A percentile compares a stretch with the other conserved stretches of the same genome.
Evolutionary conservation across 30 jellyfish, hydroid and myxozoan genomes (phyloP).

Genomic region (Pelagia noctiluca): DNA sequence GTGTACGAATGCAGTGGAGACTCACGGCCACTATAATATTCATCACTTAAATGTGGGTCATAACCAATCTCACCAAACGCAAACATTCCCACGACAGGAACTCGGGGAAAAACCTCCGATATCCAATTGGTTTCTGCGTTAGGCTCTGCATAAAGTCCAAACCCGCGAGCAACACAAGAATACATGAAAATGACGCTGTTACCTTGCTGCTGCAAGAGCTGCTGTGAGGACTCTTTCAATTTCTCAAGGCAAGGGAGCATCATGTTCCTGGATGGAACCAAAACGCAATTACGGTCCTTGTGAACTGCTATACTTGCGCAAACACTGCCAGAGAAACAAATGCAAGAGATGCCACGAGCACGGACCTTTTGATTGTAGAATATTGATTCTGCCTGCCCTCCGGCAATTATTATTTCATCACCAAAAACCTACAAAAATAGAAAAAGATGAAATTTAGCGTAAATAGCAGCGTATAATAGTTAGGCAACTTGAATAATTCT

Average conservation of each 20-base stretch:
- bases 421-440: slow-evolving; percentile 41
- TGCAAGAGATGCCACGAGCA: slow-evolving; percentile 50
- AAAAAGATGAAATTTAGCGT: background rate
- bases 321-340: slow-evolving; percentile 60
- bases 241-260: background rate
- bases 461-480: background rate
- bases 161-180: slow-evolving; percentile 75
- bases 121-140: slow-evolving; percentile 65
- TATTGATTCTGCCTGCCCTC: slow-evolving; percentile 41
- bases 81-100: slow-evolving; percentile 68
- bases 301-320: slow-evolving; percentile 39
- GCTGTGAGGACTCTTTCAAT: background rate
- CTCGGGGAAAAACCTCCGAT: slow-evolving; percentile 43
- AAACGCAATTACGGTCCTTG: background rate
- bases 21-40: background rate
- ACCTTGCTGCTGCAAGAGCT: background rate
- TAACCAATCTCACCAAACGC: slow-evolving; percentile 78
- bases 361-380: slow-evolving; percentile 8
- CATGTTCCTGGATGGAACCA: too few relatives aligned
- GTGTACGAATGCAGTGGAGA: slow-evolving; percentile 59
- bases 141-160: slow-evolving; percentile 15
- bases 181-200: slow-evolving; percentile 50
- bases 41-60: background rate
- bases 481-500: too few relatives aligned
- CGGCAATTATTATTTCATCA: slow-evolving; percentile 42